phyloP scores from a whole-genome alignment of 2,797 vertebrate genomes.

The Taeniopygia guttata region DNA sequence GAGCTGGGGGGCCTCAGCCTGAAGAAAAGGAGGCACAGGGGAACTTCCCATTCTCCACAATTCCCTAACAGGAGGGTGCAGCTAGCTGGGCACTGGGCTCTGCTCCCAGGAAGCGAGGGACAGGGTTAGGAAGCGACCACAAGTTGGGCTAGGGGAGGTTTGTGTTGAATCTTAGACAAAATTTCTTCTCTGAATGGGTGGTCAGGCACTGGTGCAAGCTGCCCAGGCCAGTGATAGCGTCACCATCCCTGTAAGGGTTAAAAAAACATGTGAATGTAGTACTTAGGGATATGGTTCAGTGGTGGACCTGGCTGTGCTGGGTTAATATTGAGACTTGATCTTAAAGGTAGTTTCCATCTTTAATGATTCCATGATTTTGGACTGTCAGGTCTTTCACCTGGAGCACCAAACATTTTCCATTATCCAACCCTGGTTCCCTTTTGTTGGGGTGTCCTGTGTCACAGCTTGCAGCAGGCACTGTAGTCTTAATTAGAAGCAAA shows the following conservation, averaged over 20 bases:
- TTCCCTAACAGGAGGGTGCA: background rate
- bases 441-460: background rate
- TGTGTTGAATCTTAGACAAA: background rate
- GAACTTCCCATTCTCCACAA: background rate
- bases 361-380: background rate
- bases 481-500: background rate
- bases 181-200: background rate
- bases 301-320: background rate
- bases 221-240: background rate
- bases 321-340: background rate
- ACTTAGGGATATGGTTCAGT: background rate
- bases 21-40: background rate
- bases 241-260: background rate
- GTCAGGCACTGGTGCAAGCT: background rate
- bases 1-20: background rate
- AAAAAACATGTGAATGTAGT: background rate
- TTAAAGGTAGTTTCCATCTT: background rate
- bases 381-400: background rate
- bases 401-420: background rate
- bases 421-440: rapidly evolving
- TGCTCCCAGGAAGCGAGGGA: background rate
- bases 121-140: background rate
- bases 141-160: background rate
- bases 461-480: background rate
- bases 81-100: background rate